A percentile compares a stretch with the other conserved stretches of the same genome.
Conservation (phyloP, 2,888 invertebrate genomes). For the Acrobasis repandana region DNA sequence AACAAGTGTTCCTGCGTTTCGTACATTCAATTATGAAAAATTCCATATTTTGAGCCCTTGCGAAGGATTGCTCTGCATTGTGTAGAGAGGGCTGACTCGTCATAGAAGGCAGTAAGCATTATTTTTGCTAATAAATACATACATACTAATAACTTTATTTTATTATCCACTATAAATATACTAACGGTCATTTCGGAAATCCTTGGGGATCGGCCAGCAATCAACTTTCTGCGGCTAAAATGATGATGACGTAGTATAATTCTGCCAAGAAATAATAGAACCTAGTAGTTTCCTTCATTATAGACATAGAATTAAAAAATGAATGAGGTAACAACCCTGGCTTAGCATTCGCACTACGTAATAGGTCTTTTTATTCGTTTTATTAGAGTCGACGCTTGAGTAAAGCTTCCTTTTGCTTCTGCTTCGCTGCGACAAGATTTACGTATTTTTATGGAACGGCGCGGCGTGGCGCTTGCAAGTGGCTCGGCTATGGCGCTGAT, state of each 20-base stretch:
- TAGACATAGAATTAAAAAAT: background rate
- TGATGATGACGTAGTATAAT: no score
- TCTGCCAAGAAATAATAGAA: no score
- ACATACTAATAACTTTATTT: no score
- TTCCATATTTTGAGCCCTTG: constrained; percentile 13
- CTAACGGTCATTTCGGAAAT: no score
- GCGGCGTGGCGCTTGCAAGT: background rate
- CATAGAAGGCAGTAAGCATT: no score
- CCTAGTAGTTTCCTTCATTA: no score
- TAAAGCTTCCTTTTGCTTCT: constrained; percentile 23
- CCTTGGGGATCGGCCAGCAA: no score
- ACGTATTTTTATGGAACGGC: constrained; percentile 27
- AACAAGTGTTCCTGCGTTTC: constrained; percentile 5
- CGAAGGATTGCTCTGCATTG: constrained; percentile 3
- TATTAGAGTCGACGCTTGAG: constrained; percentile 21
- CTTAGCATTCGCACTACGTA: constrained; percentile 7
- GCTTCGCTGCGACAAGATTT: constrained; percentile 26
- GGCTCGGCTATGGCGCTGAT: background rate
- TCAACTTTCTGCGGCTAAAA: no score
- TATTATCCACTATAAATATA: no score
- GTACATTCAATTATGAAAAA: constrained; percentile 16
- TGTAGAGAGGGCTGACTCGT: constrained; percentile 1
- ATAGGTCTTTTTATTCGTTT: constrained; percentile 22
- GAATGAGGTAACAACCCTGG: constrained; percentile 2
- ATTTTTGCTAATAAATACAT: no score